A percentile compares a stretch with the other conserved stretches of the same genome.
phyloP scores from a whole-genome alignment of 2,113 vertebrate genomes.

The Pogona vitticeps region DNA sequence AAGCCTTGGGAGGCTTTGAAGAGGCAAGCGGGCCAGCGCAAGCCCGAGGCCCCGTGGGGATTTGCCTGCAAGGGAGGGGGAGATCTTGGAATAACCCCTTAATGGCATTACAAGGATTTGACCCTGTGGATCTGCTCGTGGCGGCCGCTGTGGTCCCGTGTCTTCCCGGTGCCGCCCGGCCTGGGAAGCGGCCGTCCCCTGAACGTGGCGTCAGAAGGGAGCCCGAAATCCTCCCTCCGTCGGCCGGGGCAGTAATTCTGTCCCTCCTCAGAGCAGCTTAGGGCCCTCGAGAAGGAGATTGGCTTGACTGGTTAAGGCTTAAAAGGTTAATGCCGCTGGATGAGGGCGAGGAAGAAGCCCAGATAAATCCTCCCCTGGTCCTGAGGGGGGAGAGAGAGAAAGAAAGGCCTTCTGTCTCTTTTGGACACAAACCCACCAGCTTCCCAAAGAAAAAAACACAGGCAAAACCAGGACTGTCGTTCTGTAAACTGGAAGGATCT shows the following conservation, averaged over 20 bases:
- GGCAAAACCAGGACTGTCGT: too few species aligned
- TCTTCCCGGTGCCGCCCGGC: slow-evolving; percentile 29
- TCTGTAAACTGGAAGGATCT: too few species aligned
- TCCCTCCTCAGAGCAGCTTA: slow-evolving; percentile 65
- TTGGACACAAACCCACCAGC: too few species aligned
- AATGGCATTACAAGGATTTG: slow-evolving; percentile 68
- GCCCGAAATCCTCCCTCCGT: slow-evolving; percentile 54
- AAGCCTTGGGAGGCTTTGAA: too few species aligned
- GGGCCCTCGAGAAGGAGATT: slow-evolving; percentile 57
- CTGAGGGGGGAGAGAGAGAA: too few species aligned
- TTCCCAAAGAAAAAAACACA: too few species aligned
- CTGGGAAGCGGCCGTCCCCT: slow-evolving; percentile 17
- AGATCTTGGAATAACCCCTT: slow-evolving; percentile 53
- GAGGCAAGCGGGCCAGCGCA: too few species aligned
- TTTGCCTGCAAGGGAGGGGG: too few species aligned
- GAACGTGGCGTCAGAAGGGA: slow-evolving; percentile 35
- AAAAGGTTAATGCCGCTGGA: slow-evolving; percentile 63
- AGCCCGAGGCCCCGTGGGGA: background rate
- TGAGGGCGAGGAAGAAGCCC: background rate
- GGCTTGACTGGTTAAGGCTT: slow-evolving; percentile 65
- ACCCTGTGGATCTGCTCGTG: slow-evolving; percentile 56
- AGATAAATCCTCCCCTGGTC: background rate
- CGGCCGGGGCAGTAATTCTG: background rate
- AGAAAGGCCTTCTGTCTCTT: background rate
- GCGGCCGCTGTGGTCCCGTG: slow-evolving; percentile 49